phyloP scores from a whole-genome alignment of 2,888 invertebrate genomes.

The Drosophila kambysellisi region DNA sequence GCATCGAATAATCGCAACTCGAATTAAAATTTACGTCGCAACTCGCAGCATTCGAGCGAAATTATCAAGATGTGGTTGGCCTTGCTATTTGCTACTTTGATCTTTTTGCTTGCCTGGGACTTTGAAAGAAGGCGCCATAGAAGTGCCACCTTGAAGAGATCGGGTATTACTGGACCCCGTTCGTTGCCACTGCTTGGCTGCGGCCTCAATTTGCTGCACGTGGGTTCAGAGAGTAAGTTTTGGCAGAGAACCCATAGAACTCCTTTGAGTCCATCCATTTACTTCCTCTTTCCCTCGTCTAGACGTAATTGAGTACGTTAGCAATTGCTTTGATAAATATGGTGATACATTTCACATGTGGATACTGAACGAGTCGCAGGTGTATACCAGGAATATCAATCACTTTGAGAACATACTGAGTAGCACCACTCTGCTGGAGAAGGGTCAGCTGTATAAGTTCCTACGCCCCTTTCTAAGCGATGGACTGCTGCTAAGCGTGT shows the following conservation, averaged over 20 bases:
- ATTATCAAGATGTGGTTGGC: constrained; percentile 56
- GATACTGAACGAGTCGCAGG: constrained; percentile 84
- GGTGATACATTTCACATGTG: constrained; percentile 85
- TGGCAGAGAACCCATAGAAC: background rate
- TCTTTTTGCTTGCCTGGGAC: constrained; percentile 66
- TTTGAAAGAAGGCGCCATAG: constrained; percentile 56
- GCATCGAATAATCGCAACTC: constrained; percentile 25
- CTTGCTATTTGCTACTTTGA: constrained; percentile 48
- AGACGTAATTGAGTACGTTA: constrained; percentile 24
- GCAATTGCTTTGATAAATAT: constrained; percentile 72
- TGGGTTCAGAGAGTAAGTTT: constrained; percentile 68
- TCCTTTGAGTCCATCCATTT: background rate
- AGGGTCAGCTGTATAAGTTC: constrained; percentile 75
- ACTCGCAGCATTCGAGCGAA: background rate
- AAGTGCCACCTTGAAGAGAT: constrained; percentile 35
- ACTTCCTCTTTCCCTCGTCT: constrained; percentile 32
- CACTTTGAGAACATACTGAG: constrained; percentile 84
- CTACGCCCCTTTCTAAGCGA: constrained; percentile 73
- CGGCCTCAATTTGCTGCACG: constrained; percentile 51
- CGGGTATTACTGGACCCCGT: constrained; percentile 59
- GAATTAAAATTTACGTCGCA: background rate
- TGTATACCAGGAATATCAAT: constrained; percentile 84
- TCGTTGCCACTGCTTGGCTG: constrained; percentile 65
- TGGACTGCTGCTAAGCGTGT: constrained; percentile 78
- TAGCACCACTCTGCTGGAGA: constrained; percentile 75